phyloP scores from a whole-genome alignment of 2,113 vertebrate genomes.

The Chitala chitala region DNA sequence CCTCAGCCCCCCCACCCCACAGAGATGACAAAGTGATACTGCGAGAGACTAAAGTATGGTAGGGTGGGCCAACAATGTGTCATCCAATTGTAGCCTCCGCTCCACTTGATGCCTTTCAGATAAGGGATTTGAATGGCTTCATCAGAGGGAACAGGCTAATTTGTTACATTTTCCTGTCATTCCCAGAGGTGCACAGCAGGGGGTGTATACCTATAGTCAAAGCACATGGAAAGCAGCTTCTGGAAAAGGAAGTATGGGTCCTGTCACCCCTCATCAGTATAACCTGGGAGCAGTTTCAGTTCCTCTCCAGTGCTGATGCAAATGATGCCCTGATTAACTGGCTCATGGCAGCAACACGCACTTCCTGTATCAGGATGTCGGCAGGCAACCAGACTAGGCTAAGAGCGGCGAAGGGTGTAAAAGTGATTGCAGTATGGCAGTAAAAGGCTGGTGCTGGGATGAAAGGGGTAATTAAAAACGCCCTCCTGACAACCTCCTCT shows the following conservation, averaged over 20 bases:
- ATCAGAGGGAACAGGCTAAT: background rate
- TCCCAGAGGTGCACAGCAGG: conserved; percentile 14
- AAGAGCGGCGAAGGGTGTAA: background rate
- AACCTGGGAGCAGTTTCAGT: conserved; percentile 33
- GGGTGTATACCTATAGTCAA: conserved; percentile 39
- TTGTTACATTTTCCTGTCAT: conserved; percentile 27
- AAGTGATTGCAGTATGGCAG: background rate
- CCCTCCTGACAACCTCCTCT: background rate
- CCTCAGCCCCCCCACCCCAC: too few relatives aligned
- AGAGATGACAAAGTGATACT: too few relatives aligned
- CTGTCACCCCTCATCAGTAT: background rate
- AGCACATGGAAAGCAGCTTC: conserved; percentile 45
- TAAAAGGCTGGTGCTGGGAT: background rate
- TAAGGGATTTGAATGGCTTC: conserved; percentile 37
- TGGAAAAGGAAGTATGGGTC: conserved; percentile 20
- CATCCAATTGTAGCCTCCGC: too few relatives aligned
- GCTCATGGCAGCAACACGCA: conserved; percentile 15
- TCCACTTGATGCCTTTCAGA: too few relatives aligned
- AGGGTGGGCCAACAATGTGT: too few relatives aligned
- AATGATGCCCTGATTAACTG: conserved; percentile 28
- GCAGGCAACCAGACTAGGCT: conserved; percentile 9
- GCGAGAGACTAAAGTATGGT: too few relatives aligned
- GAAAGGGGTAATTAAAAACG: background rate
- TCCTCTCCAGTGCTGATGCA: conserved; percentile 44
- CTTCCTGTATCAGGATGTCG: conserved; percentile 34